Evolutionary conservation across 2,113 vertebrate genomes (phyloP).

Genomic region (Nettapus auritus): DNA sequence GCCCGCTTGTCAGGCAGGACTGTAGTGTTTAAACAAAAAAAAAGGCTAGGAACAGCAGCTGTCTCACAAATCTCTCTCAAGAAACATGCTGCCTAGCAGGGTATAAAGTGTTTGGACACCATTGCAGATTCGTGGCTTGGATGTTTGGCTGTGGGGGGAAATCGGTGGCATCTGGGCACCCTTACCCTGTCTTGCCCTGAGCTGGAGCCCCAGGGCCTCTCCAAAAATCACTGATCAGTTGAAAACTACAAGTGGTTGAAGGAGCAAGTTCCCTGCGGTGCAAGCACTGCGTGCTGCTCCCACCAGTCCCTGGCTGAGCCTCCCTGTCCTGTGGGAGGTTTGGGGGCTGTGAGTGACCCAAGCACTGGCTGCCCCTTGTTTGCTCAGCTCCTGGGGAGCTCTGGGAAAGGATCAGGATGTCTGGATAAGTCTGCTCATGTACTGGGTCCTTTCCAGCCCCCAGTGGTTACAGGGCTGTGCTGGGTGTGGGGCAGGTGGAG

Average conservation of each 20-base stretch:
- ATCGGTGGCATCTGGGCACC: background rate
- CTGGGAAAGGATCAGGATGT: too few relatives aligned
- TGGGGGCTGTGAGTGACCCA: background rate
- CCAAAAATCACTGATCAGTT: background rate
- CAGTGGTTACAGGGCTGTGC: too few relatives aligned
- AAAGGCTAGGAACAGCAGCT: background rate
- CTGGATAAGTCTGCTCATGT: too few relatives aligned
- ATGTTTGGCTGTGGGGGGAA: accelerated
- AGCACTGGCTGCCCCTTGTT: too few relatives aligned
- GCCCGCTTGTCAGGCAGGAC: background rate
- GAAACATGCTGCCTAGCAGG: background rate
- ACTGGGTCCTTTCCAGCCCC: too few relatives aligned
- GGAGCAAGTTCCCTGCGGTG: background rate
- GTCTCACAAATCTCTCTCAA: background rate
- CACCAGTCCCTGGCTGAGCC: accelerated
- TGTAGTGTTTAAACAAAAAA: background rate
- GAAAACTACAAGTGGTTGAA: background rate
- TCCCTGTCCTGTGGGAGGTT: background rate
- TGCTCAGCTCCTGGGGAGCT: too few relatives aligned
- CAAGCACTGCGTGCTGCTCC: background rate
- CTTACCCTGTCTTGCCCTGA: background rate
- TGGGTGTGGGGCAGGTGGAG: too few relatives aligned
- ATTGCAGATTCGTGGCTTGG: background rate
- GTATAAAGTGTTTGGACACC: background rate
- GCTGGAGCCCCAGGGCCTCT: background rate